These are phyloP conservation scores for Germaria angustata DNA, from an alignment of 2,888 invertebrate genomes.

Conservation along the genomic window DNA sequence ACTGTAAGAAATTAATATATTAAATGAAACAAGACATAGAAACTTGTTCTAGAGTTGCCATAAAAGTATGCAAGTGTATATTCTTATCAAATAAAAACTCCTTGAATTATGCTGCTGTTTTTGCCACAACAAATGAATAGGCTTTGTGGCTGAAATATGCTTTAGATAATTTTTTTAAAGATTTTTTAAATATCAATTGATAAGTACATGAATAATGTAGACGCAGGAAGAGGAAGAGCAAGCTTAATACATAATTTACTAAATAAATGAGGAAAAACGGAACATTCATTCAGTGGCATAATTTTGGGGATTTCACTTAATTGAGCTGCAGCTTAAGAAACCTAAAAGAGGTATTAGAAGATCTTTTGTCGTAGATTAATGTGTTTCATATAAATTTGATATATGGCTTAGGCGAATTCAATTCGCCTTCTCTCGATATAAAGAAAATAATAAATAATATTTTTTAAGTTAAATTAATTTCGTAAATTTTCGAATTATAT, in stretches of 20 bases:
- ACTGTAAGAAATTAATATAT: conserved; percentile 26
- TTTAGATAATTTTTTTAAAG: neutral
- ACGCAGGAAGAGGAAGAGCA: neutral
- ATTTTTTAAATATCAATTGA: conserved; percentile 15
- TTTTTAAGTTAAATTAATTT: too few relatives aligned
- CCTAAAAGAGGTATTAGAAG: too few relatives aligned
- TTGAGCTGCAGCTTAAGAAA: too few relatives aligned
- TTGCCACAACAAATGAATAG: neutral
- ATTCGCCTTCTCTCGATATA: too few relatives aligned
- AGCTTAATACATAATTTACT: neutral
- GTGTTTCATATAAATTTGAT: too few relatives aligned
- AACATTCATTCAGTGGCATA: neutral
- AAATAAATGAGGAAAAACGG: neutral
- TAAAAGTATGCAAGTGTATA: conserved; percentile 40
- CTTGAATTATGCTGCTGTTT: conserved; percentile 19
- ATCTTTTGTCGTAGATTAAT: too few relatives aligned
- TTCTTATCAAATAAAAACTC: neutral
- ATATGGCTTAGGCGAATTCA: too few relatives aligned
- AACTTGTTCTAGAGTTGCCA: neutral
- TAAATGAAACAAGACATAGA: conserved; percentile 23
- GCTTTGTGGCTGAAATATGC: neutral
- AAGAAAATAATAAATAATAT: too few relatives aligned
- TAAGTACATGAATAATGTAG: conserved; percentile 43
- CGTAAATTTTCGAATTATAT: too few relatives aligned
- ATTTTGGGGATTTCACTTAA: neutral